Percentiles rank a stretch among this genome's conserved stretches.
Conservation (phyloP, 2,888 invertebrate genomes). For the Dryocosmus kuriphilus region DNA sequence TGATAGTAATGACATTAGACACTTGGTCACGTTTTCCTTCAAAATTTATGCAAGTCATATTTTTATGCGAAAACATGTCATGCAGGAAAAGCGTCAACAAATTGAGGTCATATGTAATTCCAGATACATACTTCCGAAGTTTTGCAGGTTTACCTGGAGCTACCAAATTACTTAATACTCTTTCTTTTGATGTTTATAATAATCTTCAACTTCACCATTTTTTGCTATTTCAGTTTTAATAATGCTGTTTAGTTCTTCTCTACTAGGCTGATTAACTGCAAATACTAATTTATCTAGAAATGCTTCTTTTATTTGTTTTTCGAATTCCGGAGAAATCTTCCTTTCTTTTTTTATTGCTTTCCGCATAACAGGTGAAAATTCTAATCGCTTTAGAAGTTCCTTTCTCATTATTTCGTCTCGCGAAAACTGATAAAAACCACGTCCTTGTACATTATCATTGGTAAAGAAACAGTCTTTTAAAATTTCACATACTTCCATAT, state of each 20-base stretch:
- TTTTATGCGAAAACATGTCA: too few species aligned
- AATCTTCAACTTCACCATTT: conserved; percentile 48
- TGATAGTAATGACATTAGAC: conserved; percentile 2
- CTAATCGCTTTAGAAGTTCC: conserved; percentile 61
- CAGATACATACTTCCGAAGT: conserved; percentile 50
- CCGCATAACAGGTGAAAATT: conserved; percentile 60
- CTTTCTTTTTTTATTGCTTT: too few species aligned
- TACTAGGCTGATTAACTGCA: too few species aligned
- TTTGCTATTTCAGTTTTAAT: conserved; percentile 63
- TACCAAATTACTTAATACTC: conserved; percentile 57
- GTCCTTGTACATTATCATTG: not conserved
- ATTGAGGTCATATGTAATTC: conserved; percentile 54
- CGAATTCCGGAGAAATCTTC: too few species aligned
- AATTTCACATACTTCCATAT: conserved; percentile 6
- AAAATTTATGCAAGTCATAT: conserved; percentile 59
- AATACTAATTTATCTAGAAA: conserved; percentile 64
- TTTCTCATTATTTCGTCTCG: too few species aligned
- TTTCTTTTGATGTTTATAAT: too few species aligned
- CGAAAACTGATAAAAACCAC: too few species aligned
- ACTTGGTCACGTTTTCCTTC: not conserved
- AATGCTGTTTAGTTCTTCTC: conserved; percentile 57
- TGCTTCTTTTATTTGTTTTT: conserved; percentile 59
- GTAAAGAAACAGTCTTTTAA: conserved; percentile 43
- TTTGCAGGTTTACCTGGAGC: conserved; percentile 50
- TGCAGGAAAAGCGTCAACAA: conserved; percentile 59